Evolutionary conservation across 2,888 invertebrate genomes (phyloP).

Genomic region (Andrena fulva): DNA sequence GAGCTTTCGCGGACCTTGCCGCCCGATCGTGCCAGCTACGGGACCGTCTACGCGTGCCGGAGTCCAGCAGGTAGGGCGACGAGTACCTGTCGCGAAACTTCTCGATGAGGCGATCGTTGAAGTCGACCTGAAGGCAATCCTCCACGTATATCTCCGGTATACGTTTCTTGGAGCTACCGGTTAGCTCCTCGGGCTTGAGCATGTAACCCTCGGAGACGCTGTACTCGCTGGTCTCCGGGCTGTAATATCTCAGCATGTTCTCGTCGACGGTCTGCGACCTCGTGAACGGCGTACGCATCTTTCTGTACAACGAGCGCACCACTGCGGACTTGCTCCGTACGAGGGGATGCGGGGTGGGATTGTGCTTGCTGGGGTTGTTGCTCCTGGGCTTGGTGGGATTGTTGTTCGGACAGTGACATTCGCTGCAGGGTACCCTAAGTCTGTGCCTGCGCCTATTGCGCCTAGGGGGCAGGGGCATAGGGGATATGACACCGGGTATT

Average conservation of each 20-base stretch:
- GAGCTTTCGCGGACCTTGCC: constrained; percentile 50
- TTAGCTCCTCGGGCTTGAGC: constrained; percentile 76
- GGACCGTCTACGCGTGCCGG: constrained; percentile 63
- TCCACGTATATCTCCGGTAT: constrained; percentile 82
- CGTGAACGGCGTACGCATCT: constrained; percentile 83
- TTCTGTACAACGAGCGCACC: constrained; percentile 84
- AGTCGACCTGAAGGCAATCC: constrained; percentile 80
- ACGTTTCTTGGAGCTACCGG: constrained; percentile 71
- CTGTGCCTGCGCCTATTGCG: constrained; percentile 85
- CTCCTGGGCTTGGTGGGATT: constrained; percentile 79
- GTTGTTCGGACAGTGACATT: constrained; percentile 82
- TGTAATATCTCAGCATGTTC: constrained; percentile 81
- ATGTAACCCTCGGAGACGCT: constrained; percentile 79
- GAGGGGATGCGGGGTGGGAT: constrained; percentile 81
- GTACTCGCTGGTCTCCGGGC: constrained; percentile 82
- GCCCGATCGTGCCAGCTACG: constrained; percentile 76
- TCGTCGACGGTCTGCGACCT: constrained; percentile 84
- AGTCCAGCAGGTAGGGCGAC: constrained; percentile 62
- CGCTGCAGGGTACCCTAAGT: constrained; percentile 84
- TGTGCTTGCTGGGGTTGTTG: constrained; percentile 78
- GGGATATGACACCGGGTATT: constrained; percentile 85
- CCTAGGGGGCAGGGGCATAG: constrained; percentile 83
- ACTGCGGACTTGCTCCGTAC: constrained; percentile 85
- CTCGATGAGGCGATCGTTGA: constrained; percentile 78
- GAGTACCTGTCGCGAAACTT: constrained; percentile 75